Conservation (phyloP, 1,140 invertebrate species). For the Araneus ventricosus region DNA sequence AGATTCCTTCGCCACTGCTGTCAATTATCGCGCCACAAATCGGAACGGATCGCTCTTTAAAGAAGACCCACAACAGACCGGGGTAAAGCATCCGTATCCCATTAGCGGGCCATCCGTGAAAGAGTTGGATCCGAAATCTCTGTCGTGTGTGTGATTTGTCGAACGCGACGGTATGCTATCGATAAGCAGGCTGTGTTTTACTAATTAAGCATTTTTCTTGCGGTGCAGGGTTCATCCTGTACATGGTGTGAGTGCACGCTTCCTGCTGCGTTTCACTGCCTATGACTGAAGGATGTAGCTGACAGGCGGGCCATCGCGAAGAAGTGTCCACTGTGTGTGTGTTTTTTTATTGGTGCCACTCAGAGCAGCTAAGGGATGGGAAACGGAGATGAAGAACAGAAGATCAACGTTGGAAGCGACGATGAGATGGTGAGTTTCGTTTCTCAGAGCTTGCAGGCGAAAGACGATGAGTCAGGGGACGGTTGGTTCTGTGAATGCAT, state of each 20-base stretch:
- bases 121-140: background rate
- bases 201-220: conserved; percentile 24
- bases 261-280: conserved; percentile 28
- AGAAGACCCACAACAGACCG: background rate
- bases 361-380: background rate
- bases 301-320: background rate
- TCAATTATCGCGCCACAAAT: background rate
- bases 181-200: background rate
- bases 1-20: background rate
- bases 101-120: background rate
- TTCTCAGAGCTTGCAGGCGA: background rate
- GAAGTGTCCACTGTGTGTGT: conserved; percentile 8
- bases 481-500: no score
- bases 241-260: conserved; percentile 36
- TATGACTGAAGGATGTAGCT: conserved; percentile 34
- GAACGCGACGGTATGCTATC: background rate
- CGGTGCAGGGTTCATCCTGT: conserved; percentile 25
- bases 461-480: no score
- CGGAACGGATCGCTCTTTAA: conserved; percentile 2
- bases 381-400: conserved; percentile 31
- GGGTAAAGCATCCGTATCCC: background rate
- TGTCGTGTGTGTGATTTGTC: background rate
- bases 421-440: conserved; percentile 62
- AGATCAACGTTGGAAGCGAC: conserved; percentile 36
- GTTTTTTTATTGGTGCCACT: background rate